Conservation (phyloP, 2,797 vertebrate genomes). For the Hirundo rustica region DNA sequence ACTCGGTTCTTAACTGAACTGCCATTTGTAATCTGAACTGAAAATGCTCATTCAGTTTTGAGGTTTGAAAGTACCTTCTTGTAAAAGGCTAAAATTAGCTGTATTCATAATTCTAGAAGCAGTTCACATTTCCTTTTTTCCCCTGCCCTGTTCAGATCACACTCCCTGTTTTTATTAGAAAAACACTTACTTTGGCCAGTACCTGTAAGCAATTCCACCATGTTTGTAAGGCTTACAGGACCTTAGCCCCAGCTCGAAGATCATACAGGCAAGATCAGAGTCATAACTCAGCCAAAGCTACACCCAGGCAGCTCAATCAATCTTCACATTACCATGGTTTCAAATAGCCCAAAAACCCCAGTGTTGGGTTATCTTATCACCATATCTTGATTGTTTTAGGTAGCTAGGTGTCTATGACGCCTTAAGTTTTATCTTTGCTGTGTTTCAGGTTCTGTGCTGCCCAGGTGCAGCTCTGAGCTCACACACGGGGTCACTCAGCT, state of each 20-base stretch:
- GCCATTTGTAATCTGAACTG: neutral
- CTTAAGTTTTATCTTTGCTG: too few relatives aligned
- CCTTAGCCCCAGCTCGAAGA: neutral
- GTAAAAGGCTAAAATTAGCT: neutral
- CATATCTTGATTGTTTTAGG: neutral
- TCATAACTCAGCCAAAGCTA: neutral
- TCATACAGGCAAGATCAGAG: neutral
- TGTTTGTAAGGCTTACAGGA: rapidly evolving
- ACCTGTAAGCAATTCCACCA: neutral
- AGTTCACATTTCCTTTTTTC: neutral
- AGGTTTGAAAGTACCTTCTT: neutral
- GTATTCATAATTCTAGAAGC: neutral
- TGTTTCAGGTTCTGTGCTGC: too few relatives aligned
- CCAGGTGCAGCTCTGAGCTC: too few relatives aligned
- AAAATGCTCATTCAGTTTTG: neutral
- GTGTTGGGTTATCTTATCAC: neutral
- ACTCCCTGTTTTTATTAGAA: neutral
- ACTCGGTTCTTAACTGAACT: neutral
- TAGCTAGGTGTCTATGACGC: neutral
- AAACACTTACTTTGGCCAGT: neutral
- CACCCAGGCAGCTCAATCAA: neutral
- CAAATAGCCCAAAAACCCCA: neutral
- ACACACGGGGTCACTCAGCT: too few relatives aligned
- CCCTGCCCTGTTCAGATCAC: neutral
- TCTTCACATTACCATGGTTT: neutral